Percentiles rank a stretch among this genome's conserved stretches.
Conservation (phyloP, 2,113 vertebrate species). For the Rhynchopsitta pachyrhyncha region DNA sequence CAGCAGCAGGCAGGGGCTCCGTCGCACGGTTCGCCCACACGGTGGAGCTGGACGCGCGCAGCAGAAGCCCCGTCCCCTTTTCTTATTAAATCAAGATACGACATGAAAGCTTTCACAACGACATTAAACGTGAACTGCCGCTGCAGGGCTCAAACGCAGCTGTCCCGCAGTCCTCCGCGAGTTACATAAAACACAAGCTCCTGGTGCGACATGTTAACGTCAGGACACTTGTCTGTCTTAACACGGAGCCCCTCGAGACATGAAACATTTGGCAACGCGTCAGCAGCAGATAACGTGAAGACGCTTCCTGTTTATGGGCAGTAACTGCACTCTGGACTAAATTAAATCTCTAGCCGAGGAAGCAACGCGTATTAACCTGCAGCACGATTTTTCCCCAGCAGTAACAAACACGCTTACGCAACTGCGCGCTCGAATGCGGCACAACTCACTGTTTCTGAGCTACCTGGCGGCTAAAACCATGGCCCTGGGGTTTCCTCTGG, state of each 20-base stretch:
- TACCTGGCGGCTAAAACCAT: not conserved
- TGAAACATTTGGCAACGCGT: not conserved
- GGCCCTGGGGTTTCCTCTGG: not conserved
- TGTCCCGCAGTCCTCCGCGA: not conserved
- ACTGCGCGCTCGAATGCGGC: not conserved
- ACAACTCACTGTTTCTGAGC: not conserved
- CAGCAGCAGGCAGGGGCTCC: not conserved
- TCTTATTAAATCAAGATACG: not conserved
- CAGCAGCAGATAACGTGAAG: not conserved
- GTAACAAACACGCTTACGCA: not conserved
- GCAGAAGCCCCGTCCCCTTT: not conserved
- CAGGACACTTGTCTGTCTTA: not conserved
- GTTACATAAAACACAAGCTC: fast-evolving
- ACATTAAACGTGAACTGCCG: not conserved
- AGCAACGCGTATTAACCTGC: not conserved
- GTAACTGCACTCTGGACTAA: not conserved
- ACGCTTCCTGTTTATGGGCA: not conserved
- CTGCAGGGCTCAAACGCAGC: fast-evolving
- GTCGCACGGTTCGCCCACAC: not conserved
- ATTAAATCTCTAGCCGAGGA: not conserved
- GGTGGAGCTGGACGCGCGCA: constrained; percentile 26
- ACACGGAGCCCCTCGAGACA: not conserved
- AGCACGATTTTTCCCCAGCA: not conserved
- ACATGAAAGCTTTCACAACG: not conserved
- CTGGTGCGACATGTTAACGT: not conserved